Evolutionary conservation across 2,888 invertebrate species (phyloP).

Genomic region (Sturmia bella): DNA sequence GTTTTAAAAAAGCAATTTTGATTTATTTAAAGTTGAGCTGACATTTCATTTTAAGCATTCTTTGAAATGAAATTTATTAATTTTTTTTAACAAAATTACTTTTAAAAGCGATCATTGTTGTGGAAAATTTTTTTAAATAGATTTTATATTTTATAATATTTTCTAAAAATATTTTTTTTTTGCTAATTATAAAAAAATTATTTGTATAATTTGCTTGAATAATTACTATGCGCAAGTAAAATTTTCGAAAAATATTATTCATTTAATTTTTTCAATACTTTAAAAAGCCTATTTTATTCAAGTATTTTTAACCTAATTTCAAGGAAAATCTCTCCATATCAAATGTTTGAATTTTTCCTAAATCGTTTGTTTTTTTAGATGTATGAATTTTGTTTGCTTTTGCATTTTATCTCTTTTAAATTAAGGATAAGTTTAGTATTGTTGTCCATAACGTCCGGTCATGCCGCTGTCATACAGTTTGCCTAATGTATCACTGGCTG

Average conservation of each 20-base stretch:
- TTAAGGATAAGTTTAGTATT: constrained; percentile 76
- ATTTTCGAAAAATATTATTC: constrained; percentile 13
- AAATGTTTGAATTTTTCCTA: constrained; percentile 43
- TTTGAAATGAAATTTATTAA: constrained; percentile 30
- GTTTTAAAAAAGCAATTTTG: constrained; percentile 77
- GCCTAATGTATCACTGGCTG: constrained; percentile 87
- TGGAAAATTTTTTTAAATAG: constrained; percentile 45
- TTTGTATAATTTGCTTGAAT: constrained; percentile 21
- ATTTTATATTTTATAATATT: constrained; percentile 36
- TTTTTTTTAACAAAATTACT: constrained; percentile 70
- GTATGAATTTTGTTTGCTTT: constrained; percentile 10
- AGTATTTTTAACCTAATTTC: constrained; percentile 15
- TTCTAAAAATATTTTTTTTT: constrained; percentile 36
- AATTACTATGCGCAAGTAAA: constrained; percentile 55
- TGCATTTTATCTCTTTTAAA: not conserved
- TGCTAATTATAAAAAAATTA: constrained; percentile 51
- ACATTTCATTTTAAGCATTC: constrained; percentile 1
- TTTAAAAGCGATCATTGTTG: constrained; percentile 78
- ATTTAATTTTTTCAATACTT: constrained; percentile 1
- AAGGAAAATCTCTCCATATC: constrained; percentile 46
- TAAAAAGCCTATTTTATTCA: constrained; percentile 59
- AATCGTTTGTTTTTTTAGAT: constrained; percentile 20
- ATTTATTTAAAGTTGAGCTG: constrained; percentile 10
- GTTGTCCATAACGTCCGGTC: constrained; percentile 84
- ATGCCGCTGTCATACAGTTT: constrained; percentile 94